Base-by-base conservation (phyloP, 2,888 invertebrate species). In the Nebria salina region DNA sequence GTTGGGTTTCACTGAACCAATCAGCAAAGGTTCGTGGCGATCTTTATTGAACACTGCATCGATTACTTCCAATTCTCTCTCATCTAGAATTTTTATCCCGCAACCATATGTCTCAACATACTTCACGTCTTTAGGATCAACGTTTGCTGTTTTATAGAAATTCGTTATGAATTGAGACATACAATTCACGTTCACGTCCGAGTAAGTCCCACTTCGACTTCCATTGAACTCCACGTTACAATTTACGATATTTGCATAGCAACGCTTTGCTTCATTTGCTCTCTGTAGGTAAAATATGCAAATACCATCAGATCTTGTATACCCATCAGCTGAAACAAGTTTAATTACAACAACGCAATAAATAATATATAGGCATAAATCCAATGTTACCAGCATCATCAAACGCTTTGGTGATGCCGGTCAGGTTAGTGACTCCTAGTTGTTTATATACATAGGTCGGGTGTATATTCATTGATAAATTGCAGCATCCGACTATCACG, bases 1-100 rank as follows among this genome's bases (percentile, higher is more conserved):
- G 89, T 98, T 98, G 1, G 98, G 96, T 89, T 99, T 99, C 0
- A 98, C 96, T 0, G 98, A 97, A 7, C 99, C 99, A 84, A 99
- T 93, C 76, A 97, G 89, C 75, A 99, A 91, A 6, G 98, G 97
- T 15, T 89, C 88, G 78, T 91, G 90, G 54, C 97, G 92, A 83
- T 93, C 93, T 88, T 94, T 93, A 90, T 66, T 66, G 26, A 72
- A 97, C 76, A 97, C 92, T 83, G 96, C 95, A 1, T 95, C 95
- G 83, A 99, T 95, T 0, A 97, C 95, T 87, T 97, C 97, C 5
- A 98, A 93, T 90, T 99, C 99, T 86, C 96, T 95, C 84, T 87
- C 87, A 82, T 89, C 89, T n/a, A 76, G 1, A n/a, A 42, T 65
- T 20, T 88, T 88, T 2, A 87, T 73, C 25, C 84, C 89, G 54